phyloP scores from a whole-genome alignment of 2,113 vertebrate species.

The Antigone vipio region DNA sequence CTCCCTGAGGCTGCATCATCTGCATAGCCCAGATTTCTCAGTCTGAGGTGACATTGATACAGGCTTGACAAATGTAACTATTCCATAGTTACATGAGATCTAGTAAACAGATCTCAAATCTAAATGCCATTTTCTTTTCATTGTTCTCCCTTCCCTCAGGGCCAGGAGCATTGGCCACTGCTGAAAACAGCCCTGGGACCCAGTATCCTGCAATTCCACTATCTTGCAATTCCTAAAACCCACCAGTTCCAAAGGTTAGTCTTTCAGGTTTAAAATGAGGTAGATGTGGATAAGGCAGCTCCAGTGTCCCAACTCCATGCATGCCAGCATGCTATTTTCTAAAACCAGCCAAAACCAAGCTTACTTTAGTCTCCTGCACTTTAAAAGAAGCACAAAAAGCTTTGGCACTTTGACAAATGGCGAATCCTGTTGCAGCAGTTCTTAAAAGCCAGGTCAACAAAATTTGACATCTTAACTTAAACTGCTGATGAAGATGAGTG shows the following conservation, averaged over 20 bases:
- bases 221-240: background rate
- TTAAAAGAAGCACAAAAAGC: background rate
- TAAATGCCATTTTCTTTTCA: background rate
- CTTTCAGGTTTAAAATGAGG: background rate
- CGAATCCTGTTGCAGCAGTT: background rate
- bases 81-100: background rate
- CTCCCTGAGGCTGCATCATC: background rate
- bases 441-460: background rate
- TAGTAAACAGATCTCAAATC: background rate
- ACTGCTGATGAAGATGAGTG: background rate
- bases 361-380: background rate
- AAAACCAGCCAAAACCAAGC: background rate
- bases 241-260: background rate
- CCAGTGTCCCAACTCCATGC: background rate
- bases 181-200: background rate
- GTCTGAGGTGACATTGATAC: background rate
- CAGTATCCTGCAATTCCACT: background rate
- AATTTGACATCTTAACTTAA: background rate
- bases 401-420: background rate
- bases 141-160: background rate
- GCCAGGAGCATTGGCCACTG: background rate
- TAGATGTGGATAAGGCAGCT: background rate
- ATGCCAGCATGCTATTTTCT: background rate
- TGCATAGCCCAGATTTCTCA: background rate
- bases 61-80: background rate